Conservation (phyloP, 2,113 vertebrate species). For the Climacteris rufus region DNA sequence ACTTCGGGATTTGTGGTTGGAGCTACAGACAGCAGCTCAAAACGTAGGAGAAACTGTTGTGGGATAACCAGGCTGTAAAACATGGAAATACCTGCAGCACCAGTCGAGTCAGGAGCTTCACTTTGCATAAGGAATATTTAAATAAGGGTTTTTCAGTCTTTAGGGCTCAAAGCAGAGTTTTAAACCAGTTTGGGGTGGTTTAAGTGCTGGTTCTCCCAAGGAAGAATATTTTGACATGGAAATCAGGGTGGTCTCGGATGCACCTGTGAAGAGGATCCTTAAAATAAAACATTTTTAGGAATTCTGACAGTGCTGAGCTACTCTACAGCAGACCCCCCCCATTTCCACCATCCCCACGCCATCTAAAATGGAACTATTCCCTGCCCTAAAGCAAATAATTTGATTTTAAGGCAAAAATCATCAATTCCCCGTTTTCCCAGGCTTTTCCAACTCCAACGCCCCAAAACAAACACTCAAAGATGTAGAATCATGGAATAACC, state of each 20-base stretch:
- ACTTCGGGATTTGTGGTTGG: slow-evolving; percentile 1
- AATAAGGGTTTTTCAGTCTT: not conserved
- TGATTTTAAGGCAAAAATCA: not conserved
- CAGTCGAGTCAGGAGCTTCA: not conserved
- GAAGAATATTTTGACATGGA: not conserved
- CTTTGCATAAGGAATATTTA: not conserved
- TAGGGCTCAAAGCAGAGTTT: not conserved
- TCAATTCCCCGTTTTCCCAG: not conserved
- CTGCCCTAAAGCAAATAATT: not conserved
- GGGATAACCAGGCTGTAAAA: not conserved
- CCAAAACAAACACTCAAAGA: not conserved
- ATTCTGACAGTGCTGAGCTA: not conserved
- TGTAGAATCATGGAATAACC: not conserved
- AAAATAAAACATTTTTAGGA: not conserved
- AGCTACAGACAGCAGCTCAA: not conserved
- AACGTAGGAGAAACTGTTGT: not conserved
- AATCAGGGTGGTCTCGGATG: not conserved
- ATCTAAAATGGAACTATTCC: not conserved
- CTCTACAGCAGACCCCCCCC: not conserved
- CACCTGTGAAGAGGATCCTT: not conserved
- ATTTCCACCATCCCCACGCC: too few relatives aligned
- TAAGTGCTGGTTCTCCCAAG: rapidly evolving
- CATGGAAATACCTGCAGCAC: not conserved
- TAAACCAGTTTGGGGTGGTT: not conserved
- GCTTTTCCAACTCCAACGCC: not conserved